Base-by-base conservation (phyloP, 2,113 vertebrate species). In the Heterocephalus glaber region DNA sequence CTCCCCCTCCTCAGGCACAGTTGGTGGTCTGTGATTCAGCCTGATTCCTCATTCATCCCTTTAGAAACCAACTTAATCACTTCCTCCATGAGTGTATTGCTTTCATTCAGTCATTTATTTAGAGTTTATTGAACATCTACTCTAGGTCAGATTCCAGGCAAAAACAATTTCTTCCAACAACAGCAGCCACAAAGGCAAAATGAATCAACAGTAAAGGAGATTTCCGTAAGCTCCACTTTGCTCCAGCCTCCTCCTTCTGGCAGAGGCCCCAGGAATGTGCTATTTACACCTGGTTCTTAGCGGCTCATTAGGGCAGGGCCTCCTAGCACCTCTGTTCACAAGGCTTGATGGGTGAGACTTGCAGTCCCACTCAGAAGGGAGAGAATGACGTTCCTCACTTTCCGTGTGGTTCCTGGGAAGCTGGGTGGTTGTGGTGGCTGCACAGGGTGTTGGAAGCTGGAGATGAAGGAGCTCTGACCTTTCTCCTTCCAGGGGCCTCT, bases 221-320 rank as follows among this genome's bases (percentile, higher is more conserved):
- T 89, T 92, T 96, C 61, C 61, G 87, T 17, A 47, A 7, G 8
- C 41, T 54, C 30, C 41, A 3, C 0, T 4, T 52, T 5, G 33
- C 65, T 26, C 2, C 41, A 20, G 41, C 65, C n/a, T 6, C 20
- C 56, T 41, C 63, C 56, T 44, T 72, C 54, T 66, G 68, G 84
- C 81, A 68, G 3, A 8, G 1, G 52, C 35, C 47, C 13, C 0
- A 1, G 13, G 41, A 84, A 7, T 41, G 52, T 74, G 88, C 76
- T 80, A 22, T 66, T 96, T 77, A 63, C 66, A 90, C 83, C n/a
- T 49, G 81, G 22, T 30, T 76, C 85, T 49, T 79, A 61, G 60
- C 52, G 95, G 81, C 33, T 97, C 89, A 66, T 95, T 85, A 92
- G 61, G 87, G 63, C 33, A 7, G 83, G 86, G 35, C 91, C 84